Evolutionary conservation across 1,140 invertebrate species (phyloP).

Genomic region (Aphaenogaster ashmeadi): DNA sequence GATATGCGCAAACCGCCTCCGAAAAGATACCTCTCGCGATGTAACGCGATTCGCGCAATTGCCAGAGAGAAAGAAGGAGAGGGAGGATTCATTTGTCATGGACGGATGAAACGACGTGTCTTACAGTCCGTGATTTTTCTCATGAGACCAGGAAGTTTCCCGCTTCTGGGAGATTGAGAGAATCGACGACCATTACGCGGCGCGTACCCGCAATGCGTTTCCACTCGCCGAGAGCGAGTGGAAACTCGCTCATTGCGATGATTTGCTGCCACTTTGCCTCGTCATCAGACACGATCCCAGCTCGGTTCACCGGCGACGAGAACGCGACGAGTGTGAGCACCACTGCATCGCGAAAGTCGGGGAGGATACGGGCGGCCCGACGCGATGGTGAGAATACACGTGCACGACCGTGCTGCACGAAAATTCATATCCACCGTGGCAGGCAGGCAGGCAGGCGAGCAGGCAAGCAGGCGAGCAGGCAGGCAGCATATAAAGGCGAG

Average conservation of each 20-base stretch:
- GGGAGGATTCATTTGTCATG: neutral
- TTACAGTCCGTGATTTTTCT: neutral
- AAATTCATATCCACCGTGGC: slow-evolving; percentile 78
- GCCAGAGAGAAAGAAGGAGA: neutral
- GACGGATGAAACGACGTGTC: neutral
- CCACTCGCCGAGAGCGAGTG: neutral
- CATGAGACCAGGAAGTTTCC: slow-evolving; percentile 1
- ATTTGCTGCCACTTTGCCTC: neutral
- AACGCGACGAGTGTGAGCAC: slow-evolving; percentile 52
- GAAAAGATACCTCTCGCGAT: neutral
- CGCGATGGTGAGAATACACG: slow-evolving; percentile 73
- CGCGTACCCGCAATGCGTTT: slow-evolving; percentile 3
- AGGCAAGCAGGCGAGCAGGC: slow-evolving; percentile 23
- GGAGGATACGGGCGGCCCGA: slow-evolving; percentile 71
- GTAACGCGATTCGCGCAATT: neutral
- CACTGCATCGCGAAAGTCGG: slow-evolving; percentile 57
- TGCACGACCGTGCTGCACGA: slow-evolving; percentile 75
- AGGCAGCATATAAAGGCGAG: slow-evolving; percentile 70
- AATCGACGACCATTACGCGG: neutral
- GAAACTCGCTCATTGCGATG: neutral
- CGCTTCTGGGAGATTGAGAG: slow-evolving; percentile 41
- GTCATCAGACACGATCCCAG: neutral
- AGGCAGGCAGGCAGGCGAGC: slow-evolving; percentile 54
- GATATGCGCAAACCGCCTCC: neutral
- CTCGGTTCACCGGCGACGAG: neutral